Base-by-base conservation (phyloP, 2,888 invertebrate genomes). In the Brachyptera putata region DNA sequence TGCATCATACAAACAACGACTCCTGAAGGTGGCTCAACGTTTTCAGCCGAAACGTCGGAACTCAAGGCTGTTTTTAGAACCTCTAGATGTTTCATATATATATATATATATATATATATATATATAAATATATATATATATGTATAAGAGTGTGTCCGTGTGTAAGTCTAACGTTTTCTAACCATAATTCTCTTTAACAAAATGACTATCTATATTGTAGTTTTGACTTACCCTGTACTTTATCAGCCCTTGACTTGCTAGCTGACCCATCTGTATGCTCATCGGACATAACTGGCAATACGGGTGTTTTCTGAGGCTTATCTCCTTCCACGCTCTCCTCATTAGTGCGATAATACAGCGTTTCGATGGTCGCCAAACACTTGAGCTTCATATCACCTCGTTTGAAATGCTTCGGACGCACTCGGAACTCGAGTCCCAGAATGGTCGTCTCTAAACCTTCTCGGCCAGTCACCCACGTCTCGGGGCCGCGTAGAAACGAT, bases 291-390 rank as follows among this genome's bases (percentile, higher is more conserved):
- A 53, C 53, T 1, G 53, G 53, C 67, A 86, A 76, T 49, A 86
- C 86, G 66, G 89, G 87, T 56, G 87, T 86, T 71, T 85, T 85
- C 69, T 72, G 70, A 69, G 84, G 82, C 68, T 85, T 81, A 68
- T 86, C 86, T 34, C 89, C 87, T 74, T 89, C 88, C 56, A 91
- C 89, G 70, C 90, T 91, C 73, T 91, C 89, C 74, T 92, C 92
- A 76, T 92, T 91, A 73, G 87, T 90, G 68, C 87, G 82, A 86
- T 88, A 89, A 76, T 92, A 92, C 46, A 92, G 85, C 36, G 89
- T 87, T 60, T 88, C 89, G 75, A 92, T 91, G 69, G 88, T 91
- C 62, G 92, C 91, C 73, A 91, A 81, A 78, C 92, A 93, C 81
- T 91, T 92, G 70, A 92, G 80, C 76, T 91, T 92, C 79, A 93